Evolutionary conservation across 2,888 invertebrate species (phyloP).

Genomic region (Spisula solida): DNA sequence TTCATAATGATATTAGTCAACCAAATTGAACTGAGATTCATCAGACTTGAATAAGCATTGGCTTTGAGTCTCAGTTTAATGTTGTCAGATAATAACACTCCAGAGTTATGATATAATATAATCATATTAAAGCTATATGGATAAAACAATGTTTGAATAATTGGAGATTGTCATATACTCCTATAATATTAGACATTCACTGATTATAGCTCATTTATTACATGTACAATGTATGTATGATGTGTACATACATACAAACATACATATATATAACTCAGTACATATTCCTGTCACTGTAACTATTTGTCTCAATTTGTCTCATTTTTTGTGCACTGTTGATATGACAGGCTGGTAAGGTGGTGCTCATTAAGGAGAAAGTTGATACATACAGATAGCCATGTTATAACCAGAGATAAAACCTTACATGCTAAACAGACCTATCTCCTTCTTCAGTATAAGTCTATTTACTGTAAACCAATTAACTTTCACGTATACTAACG

Average conservation of each 20-base stretch:
- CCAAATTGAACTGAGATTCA: too few relatives aligned
- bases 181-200: slow-evolving; percentile 20
- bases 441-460: too few relatives aligned
- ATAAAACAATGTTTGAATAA: background rate
- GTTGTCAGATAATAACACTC: too few relatives aligned
- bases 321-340: background rate
- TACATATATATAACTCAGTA: background rate
- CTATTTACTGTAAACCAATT: too few relatives aligned
- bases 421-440: background rate
- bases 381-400: background rate
- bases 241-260: background rate
- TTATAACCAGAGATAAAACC: background rate
- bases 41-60: too few relatives aligned
- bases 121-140: slow-evolving; percentile 9
- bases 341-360: background rate
- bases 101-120: background rate
- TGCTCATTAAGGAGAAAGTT: background rate
- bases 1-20: too few relatives aligned
- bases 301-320: background rate
- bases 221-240: background rate
- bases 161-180: slow-evolving; percentile 17
- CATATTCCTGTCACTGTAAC: slow-evolving; percentile 2
- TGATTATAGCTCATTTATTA: background rate
- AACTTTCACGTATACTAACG: too few relatives aligned
- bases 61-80: too few relatives aligned